Evolutionary conservation across 2,113 vertebrate species (phyloP), one percentile per base, ranked within the genome.

Genomic region (Haemorhous mexicanus): DNA sequence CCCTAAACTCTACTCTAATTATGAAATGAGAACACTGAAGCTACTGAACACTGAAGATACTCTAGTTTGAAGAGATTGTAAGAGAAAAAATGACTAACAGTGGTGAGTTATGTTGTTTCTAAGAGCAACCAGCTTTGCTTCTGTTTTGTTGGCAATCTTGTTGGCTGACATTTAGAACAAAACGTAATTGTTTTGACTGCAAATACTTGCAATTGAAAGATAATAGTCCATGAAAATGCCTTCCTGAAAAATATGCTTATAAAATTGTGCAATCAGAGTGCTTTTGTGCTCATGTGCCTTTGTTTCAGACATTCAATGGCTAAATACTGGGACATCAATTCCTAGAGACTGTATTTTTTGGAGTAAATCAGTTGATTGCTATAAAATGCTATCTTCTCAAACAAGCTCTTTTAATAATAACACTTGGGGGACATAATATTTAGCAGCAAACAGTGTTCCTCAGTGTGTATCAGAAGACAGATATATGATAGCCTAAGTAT

Each of bases 151-250:
- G 72, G 61, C 79, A 87, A 20, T 72, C 80, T 90, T 74, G 35
- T 74, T 92, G 84, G 35, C 68, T 90, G 61, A 72, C 56, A 83
- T 64, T 90, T 78, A 73, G 80, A 95, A 59, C 56, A 84, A 88
- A 88, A 62, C 0, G 0, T 58, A 69, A 84, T 62, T 90, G 63
- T 77, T 82, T 90, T 90, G 73, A 63, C 72, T 86, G 85, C 67
- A 89, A 83, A 94, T 64, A 80, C 55, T 67, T 79, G 64, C 35
- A 79, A 24, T 21, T 61, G 75, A 68, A 83, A 85, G 74, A 75
- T 68, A 90, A 87, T 11, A 85, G 37, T 64, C 35, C 64, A 76
- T 80, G 21, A 1, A 87, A 92, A 90, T 1, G 13, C 56, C 37
- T 93, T 80, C 43, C 68, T 69, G 37, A 62, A 90, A 90, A 94